Base-by-base conservation (phyloP, 2,113 vertebrate genomes). In the Sterna hirundo region DNA sequence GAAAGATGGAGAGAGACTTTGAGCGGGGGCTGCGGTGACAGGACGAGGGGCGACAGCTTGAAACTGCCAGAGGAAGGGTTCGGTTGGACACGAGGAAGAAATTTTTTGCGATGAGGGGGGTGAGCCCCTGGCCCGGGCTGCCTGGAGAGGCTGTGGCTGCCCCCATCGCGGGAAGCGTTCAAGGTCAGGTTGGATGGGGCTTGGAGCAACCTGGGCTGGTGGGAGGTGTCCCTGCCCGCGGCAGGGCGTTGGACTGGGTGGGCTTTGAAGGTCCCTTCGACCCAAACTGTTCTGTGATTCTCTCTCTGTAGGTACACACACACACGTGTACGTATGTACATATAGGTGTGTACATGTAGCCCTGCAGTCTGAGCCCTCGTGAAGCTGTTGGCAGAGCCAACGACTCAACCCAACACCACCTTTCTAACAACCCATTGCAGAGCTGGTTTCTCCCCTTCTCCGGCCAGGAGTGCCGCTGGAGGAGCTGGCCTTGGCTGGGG, bases 161-260 rank as follows among this genome's bases (percentile, higher is more conserved):
- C 46, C 46, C 8, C 46, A 2, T 51, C 2, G 1, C 2, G 17
- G 76, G 46, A 20, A 8, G 15, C 0, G 12, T 7, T n/a, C 5
- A 3, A 16, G 61, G 47, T 5, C 47, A 42, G 10, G 61, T 10
- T 27, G 47, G 61, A 42, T 2, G 17, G 47, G 29, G 16, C 46
- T 62, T 4, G n/a, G 55, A 61, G 74, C n/a, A 4, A 13, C n/a
- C 22, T 6, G 38, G 17, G 7, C 2, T 19, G 4, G 22, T 7
- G 16, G 38, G 30, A 44, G 30, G 6, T 3, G 38, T 44, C 30
- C 40, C 54, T 20, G 26, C 34, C 25, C 8, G 1, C 2, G 8
- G 15, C 22, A 2, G 29, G 23, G 38, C 15, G 22, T n/a, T 15
- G 42, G 20, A 20, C 44, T 13, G 13, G 61, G 13, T 21, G 60